These are phyloP conservation scores for Neomorphus geoffroyi DNA, from an alignment of 2,797 vertebrate species.

Conservation along the genomic window DNA sequence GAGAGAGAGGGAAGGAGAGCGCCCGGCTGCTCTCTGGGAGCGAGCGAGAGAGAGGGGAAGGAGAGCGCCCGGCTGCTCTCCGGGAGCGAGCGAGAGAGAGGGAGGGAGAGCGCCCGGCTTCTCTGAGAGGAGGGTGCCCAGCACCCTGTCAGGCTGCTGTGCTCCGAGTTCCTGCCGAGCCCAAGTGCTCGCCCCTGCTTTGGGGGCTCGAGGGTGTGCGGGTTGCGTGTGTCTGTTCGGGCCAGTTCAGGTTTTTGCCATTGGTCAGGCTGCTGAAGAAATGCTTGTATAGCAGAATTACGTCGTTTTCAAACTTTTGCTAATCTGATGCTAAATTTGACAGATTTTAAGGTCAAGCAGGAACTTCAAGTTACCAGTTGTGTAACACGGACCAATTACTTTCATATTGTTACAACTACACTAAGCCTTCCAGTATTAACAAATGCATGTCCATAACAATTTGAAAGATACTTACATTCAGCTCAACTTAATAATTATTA, in stretches of 20 bases:
- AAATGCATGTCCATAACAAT: neutral
- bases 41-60: too few relatives aligned
- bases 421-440: neutral
- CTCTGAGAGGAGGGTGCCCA: neutral
- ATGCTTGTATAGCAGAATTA: neutral
- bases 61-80: too few relatives aligned
- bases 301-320: neutral
- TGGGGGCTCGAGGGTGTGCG: neutral
- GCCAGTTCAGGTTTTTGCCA: neutral
- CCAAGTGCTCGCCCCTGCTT: neutral
- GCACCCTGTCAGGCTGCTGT: neutral
- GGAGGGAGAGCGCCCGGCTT: too few relatives aligned
- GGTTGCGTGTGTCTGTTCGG: neutral
- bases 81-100: too few relatives aligned
- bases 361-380: neutral
- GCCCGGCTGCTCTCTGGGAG: rapidly evolving
- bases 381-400: neutral
- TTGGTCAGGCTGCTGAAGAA: neutral
- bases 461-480: neutral
- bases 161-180: neutral
- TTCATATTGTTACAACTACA: neutral
- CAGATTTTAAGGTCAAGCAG: neutral
- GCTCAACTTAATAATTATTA: neutral
- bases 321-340: neutral
- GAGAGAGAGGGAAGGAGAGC: too few relatives aligned